Evolutionary conservation across 1,140 invertebrate species (phyloP).

Genomic region (Microplitis demolitor): DNA sequence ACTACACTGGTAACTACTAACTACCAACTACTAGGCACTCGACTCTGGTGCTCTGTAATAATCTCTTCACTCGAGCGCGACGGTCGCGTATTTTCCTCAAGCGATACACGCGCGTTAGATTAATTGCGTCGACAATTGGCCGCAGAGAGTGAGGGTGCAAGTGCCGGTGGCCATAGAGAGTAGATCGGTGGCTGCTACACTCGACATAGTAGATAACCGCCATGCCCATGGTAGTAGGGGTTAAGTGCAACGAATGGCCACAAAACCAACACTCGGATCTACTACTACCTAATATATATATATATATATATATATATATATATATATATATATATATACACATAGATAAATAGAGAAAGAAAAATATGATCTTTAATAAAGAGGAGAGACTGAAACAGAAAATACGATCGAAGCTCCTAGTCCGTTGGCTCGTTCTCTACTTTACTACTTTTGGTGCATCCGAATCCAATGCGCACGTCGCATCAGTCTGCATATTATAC

Average conservation of each 20-base stretch:
- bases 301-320: not conserved
- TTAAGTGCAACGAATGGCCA: slow-evolving; percentile 36
- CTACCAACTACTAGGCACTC: too few species aligned
- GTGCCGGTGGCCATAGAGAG: slow-evolving; percentile 17
- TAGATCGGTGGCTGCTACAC: slow-evolving; percentile 25
- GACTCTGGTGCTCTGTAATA: not conserved
- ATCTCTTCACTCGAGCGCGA: not conserved
- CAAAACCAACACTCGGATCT: not conserved
- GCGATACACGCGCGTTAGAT: slow-evolving; percentile 41
- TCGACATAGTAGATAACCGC: slow-evolving; percentile 28
- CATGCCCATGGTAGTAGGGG: not conserved
- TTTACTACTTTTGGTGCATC: slow-evolving; percentile 25
- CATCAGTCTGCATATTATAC: slow-evolving; percentile 30
- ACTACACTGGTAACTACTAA: too few species aligned
- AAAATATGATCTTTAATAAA: not conserved
- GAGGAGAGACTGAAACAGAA: slow-evolving; percentile 33
- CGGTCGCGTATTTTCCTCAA: slow-evolving; percentile 4
- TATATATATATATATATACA: not conserved
- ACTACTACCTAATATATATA: not conserved
- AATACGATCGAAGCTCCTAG: slow-evolving; percentile 20
- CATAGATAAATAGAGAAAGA: not conserved
- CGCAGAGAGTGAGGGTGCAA: not conserved
- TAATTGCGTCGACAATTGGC: slow-evolving; percentile 49
- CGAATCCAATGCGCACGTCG: slow-evolving; percentile 19
- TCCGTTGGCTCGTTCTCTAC: not conserved